Conservation (phyloP, 2,113 vertebrate species). For the Periophthalmodon schlosseri region DNA sequence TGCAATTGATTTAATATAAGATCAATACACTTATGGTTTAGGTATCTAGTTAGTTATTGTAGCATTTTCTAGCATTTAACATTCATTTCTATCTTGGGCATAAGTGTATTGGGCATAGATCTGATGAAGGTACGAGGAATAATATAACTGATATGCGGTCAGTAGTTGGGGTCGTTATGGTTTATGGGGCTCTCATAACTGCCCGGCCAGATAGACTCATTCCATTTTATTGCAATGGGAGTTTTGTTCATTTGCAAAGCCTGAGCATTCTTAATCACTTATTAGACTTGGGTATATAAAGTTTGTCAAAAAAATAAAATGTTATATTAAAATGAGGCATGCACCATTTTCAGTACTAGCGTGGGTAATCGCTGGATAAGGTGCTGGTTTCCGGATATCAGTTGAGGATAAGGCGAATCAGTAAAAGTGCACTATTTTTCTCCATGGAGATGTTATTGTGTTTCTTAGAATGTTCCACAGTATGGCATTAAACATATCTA, state of each 20-base stretch:
- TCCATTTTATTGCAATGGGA: not conserved
- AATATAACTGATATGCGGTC: not conserved
- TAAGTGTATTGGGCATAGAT: not conserved
- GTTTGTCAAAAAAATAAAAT: not conserved
- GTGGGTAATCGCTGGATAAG: not conserved
- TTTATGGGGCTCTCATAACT: constrained; percentile 4
- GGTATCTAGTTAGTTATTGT: not conserved
- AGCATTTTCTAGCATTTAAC: not conserved
- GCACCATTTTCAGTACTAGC: not conserved
- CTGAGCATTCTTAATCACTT: not conserved
- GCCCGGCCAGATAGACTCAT: not conserved
- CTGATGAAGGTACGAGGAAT: not conserved
- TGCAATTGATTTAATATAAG: not conserved
- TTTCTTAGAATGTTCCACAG: no score
- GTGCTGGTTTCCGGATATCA: no score
- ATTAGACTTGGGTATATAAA: not conserved
- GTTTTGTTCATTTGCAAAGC: not conserved
- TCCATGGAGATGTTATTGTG: no score
- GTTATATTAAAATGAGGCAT: not conserved
- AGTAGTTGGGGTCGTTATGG: not conserved
- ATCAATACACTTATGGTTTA: not conserved
- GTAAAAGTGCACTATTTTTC: no score
- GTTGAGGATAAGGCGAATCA: no score
- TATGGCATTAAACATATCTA: no score
- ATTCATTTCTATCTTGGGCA: not conserved